Conservation (phyloP, 2,113 vertebrate genomes). For the Gymnobelideus leadbeateri region DNA sequence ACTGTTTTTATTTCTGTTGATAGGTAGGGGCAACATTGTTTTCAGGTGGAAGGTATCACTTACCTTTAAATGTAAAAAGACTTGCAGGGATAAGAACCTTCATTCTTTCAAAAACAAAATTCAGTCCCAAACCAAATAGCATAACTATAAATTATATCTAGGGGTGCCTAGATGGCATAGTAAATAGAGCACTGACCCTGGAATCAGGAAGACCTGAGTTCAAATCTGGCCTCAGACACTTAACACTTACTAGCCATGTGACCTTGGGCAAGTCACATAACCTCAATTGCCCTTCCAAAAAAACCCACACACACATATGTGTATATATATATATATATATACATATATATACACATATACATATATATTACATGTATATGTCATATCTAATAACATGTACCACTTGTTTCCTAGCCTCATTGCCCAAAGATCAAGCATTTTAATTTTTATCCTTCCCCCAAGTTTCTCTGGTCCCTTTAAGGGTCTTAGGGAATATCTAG, state of each 20-base stretch:
- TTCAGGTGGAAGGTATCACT: not conserved
- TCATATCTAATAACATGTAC: not conserved
- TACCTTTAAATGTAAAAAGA: not conserved
- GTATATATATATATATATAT: too few species aligned
- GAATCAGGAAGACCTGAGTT: too few species aligned
- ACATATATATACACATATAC: too few species aligned
- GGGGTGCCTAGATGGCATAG: too few species aligned
- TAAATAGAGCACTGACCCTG: too few species aligned
- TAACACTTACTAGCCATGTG: too few species aligned
- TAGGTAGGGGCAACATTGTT: not conserved
- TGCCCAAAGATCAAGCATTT: not conserved
- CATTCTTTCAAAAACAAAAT: not conserved
- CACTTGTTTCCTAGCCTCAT: not conserved
- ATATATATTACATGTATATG: too few species aligned
- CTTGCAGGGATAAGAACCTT: not conserved
- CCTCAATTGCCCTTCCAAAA: too few species aligned
- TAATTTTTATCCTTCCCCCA: not conserved
- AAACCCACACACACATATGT: too few species aligned
- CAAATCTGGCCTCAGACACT: too few species aligned
- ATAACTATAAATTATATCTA: not conserved
- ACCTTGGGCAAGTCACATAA: too few species aligned
- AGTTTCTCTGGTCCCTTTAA: not conserved
- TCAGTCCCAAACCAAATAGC: not conserved
- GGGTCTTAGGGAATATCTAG: accelerated
- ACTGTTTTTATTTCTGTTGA: constrained; percentile 18